phyloP scores from a whole-genome alignment of 2,888 invertebrate species.

The Galeopsomyia nigrocyanea region DNA sequence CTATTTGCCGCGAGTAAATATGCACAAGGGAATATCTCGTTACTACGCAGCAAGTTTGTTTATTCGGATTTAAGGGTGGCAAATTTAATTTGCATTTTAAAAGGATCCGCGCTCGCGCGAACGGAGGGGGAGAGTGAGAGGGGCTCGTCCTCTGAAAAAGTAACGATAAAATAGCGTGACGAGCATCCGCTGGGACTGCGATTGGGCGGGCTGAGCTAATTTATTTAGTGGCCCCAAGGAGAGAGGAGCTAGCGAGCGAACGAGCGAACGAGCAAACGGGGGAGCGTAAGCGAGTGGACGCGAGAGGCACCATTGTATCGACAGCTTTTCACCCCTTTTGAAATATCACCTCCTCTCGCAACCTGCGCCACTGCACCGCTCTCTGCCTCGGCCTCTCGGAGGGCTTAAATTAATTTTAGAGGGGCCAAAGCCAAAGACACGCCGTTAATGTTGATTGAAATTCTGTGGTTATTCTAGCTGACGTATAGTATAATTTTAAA shows the following conservation, averaged over 20 bases:
- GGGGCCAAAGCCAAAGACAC: slow-evolving; percentile 16
- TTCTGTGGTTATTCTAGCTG: no score
- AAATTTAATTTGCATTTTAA: no score
- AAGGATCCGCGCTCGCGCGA: no score
- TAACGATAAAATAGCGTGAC: slow-evolving; percentile 8
- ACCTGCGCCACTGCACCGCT: no score
- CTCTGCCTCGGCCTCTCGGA: slow-evolving; percentile 28
- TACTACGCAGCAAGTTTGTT: no score
- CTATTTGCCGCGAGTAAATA: neutral
- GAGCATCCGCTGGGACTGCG: slow-evolving; percentile 35
- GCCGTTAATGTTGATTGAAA: neutral
- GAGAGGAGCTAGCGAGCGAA: slow-evolving; percentile 25
- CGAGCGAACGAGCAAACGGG: slow-evolving; percentile 32
- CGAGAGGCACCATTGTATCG: slow-evolving; percentile 56
- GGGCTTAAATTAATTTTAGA: slow-evolving; percentile 54
- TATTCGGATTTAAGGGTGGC: no score
- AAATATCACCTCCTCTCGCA: slow-evolving; percentile 53
- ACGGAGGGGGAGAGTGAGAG: no score
- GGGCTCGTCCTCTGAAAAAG: slow-evolving; percentile 1
- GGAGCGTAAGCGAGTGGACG: neutral
- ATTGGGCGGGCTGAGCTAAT: slow-evolving; percentile 55
- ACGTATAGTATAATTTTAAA: no score
- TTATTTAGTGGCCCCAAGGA: slow-evolving; percentile 58
- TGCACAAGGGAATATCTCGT: no score
- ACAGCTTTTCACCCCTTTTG: slow-evolving; percentile 58